Conservation (phyloP, 2,113 vertebrate species). For the Pampusana beccarii region DNA sequence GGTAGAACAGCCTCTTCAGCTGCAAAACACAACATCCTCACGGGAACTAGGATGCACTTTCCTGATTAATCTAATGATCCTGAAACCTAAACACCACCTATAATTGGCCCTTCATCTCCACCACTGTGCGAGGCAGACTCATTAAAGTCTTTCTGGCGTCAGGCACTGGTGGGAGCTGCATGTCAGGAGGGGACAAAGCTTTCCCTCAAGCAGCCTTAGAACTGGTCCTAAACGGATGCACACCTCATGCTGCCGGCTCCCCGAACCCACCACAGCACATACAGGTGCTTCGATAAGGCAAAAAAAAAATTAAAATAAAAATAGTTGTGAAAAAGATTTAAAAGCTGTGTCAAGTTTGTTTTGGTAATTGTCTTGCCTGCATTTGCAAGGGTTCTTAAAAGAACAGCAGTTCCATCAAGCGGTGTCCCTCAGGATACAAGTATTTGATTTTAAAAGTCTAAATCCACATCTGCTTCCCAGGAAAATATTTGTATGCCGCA, state of each 20-base stretch:
- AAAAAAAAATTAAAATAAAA: no score
- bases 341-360: background rate
- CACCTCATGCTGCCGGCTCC: rapidly evolving
- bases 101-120: background rate
- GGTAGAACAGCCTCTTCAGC: background rate
- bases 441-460: background rate
- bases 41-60: background rate
- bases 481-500: background rate
- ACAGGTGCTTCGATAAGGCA: background rate
- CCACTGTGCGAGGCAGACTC: background rate
- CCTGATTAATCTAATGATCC: constrained; percentile 24
- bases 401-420: background rate
- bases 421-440: background rate
- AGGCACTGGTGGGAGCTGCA: background rate
- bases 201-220: background rate
- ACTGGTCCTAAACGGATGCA: background rate
- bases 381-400: background rate
- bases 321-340: background rate
- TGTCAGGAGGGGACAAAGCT: background rate
- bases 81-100: background rate
- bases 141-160: background rate
- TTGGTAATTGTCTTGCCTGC: background rate
- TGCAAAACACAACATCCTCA: constrained; percentile 13
- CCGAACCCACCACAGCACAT: rapidly evolving
- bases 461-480: no score